Conservation (phyloP, 2,797 vertebrate genomes). For the Diplodus puntazzo region DNA sequence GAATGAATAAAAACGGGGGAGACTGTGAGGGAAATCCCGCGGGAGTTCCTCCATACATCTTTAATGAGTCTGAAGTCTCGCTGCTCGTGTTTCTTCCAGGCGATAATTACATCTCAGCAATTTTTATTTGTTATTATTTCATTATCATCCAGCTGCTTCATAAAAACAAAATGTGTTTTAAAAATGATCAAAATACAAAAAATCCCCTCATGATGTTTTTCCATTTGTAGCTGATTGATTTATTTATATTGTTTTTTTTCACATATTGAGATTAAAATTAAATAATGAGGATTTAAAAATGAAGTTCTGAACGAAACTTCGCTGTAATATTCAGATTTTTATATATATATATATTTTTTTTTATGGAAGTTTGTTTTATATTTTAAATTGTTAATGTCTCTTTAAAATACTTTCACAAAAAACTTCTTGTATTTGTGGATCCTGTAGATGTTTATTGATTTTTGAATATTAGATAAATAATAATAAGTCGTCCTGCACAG, state of each 20-base stretch:
- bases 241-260: not conserved
- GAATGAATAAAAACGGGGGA: not conserved
- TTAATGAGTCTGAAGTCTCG: constrained; percentile 58
- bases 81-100: constrained; percentile 46
- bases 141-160: not conserved
- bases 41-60: constrained; percentile 61
- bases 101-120: constrained; percentile 34
- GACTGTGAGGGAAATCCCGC: constrained; percentile 39
- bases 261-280: not conserved
- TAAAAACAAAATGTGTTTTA: not conserved
- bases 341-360: too few species aligned
- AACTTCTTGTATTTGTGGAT: too few species aligned
- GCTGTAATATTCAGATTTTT: not conserved
- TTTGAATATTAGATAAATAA: not conserved
- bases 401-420: not conserved
- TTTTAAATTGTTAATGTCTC: not conserved
- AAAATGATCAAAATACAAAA: not conserved
- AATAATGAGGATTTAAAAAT: not conserved
- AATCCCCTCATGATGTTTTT: not conserved
- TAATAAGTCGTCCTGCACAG: not conserved
- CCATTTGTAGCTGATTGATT: not conserved
- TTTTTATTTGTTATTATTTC: constrained; percentile 9
- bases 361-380: too few species aligned
- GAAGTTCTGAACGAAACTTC: not conserved
- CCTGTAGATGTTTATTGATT: not conserved